Conservation (phyloP, 2,888 invertebrate genomes). For the Acrobasis consociella region DNA sequence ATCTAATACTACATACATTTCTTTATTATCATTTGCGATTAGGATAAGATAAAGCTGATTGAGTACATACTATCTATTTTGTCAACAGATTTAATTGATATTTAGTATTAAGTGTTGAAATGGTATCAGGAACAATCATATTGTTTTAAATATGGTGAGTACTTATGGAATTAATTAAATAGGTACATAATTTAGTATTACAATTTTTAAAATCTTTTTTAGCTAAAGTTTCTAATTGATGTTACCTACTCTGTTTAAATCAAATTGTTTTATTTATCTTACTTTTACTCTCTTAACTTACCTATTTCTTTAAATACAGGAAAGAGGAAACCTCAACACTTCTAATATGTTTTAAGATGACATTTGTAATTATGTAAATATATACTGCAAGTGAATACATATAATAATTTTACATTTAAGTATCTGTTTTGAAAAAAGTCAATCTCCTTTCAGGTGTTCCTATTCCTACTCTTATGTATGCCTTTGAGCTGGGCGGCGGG, state of each 20-base stretch:
- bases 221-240: no score
- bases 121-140: constrained; percentile 2
- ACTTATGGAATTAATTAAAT: background rate
- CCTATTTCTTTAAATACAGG: no score
- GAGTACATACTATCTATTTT: background rate
- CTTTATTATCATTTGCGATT: background rate
- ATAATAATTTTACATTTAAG: background rate
- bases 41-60: constrained; percentile 15
- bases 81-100: constrained; percentile 1
- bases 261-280: no score
- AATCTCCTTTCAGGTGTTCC: background rate
- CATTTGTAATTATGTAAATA: no score
- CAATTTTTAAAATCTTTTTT: background rate
- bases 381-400: no score
- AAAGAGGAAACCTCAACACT: background rate
- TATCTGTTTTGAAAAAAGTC: background rate
- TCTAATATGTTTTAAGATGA: no score
- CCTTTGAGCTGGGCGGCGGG: constrained; percentile 44
- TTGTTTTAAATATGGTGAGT: constrained; percentile 6
- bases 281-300: no score
- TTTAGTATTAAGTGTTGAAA: background rate
- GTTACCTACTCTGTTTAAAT: no score
- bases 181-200: no score
- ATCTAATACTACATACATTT: background rate
- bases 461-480: constrained; percentile 22